Conservation (phyloP, 2,797 vertebrate genomes). For the Gymnoscopelus braueri region DNA sequence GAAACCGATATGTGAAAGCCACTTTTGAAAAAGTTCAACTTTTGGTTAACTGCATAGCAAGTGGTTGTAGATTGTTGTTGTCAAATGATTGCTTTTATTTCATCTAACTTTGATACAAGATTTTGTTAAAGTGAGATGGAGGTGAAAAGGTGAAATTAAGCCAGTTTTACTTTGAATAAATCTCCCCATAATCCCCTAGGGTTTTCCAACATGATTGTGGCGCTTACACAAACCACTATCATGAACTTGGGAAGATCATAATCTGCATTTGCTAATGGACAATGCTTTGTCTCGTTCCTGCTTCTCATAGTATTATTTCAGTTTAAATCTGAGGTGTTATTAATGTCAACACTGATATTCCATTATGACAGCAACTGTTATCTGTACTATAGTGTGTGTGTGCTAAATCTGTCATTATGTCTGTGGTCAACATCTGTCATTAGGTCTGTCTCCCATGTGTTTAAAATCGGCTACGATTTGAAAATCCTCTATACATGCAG, state of each 20-base stretch:
- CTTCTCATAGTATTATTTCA: conserved; percentile 49
- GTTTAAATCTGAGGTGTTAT: conserved; percentile 54
- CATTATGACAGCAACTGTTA: conserved; percentile 17
- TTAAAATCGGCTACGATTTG: too few relatives aligned
- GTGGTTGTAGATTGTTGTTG: conserved; percentile 45
- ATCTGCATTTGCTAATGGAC: conserved; percentile 63
- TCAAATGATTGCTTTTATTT: conserved; percentile 59
- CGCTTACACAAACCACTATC: conserved; percentile 34
- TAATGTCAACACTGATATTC: conserved; percentile 34
- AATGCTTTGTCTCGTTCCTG: conserved; percentile 38
- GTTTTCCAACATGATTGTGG: conserved; percentile 41
- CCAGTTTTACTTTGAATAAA: conserved; percentile 47
- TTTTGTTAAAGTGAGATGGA: conserved; percentile 32
- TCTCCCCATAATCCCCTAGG: conserved; percentile 46
- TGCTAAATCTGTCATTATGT: too few relatives aligned
- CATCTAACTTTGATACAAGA: conserved; percentile 29
- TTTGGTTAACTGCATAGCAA: conserved; percentile 10
- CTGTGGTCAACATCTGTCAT: too few relatives aligned
- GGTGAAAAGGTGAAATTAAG: conserved; percentile 47
- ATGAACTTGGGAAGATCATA: conserved; percentile 43
- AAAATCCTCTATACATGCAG: too few relatives aligned
- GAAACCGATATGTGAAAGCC: too few relatives aligned
- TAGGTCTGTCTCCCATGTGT: too few relatives aligned
- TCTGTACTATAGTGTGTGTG: not conserved
- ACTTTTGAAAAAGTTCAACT: too few relatives aligned